Evolutionary conservation across 1,140 invertebrate genomes (phyloP).

Genomic region (Conus betulinus): DNA sequence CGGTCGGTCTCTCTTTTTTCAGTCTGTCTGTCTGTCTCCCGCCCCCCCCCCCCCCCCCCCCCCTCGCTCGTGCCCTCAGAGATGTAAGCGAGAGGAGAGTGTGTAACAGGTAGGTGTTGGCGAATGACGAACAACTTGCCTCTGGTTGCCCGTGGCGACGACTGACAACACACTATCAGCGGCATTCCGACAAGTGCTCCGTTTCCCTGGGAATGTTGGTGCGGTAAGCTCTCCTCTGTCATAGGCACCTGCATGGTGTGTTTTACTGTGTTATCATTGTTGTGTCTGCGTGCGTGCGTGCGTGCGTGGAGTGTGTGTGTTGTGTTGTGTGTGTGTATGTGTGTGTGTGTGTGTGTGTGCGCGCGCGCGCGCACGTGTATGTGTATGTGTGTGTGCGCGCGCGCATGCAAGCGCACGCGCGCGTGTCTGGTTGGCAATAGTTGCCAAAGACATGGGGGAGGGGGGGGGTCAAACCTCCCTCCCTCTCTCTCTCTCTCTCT

Average conservation of each 20-base stretch:
- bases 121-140: neutral
- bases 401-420: neutral
- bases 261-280: no score
- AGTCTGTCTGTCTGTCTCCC: no score
- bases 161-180: neutral
- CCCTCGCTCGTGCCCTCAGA: neutral
- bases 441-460: no score
- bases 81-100: neutral
- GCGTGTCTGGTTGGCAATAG: neutral
- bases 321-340: neutral
- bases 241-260: no score
- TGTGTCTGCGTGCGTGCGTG: no score
- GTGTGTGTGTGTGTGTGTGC: neutral
- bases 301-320: neutral
- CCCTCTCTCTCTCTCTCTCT: no score
- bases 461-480: no score
- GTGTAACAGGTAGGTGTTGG: neutral
- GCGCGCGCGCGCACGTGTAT: neutral
- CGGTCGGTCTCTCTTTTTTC: no score
- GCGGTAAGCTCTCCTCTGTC: no score
- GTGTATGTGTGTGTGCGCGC: neutral
- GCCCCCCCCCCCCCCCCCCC: no score
- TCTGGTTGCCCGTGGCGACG: neutral
- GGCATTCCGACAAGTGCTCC: neutral
- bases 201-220: no score